Percentiles rank a stretch among this genome's conserved stretches.
These are phyloP conservation scores for Drosophila grimshawi DNA, from an alignment of 1,140 invertebrate species.

Conservation along the genomic window DNA sequence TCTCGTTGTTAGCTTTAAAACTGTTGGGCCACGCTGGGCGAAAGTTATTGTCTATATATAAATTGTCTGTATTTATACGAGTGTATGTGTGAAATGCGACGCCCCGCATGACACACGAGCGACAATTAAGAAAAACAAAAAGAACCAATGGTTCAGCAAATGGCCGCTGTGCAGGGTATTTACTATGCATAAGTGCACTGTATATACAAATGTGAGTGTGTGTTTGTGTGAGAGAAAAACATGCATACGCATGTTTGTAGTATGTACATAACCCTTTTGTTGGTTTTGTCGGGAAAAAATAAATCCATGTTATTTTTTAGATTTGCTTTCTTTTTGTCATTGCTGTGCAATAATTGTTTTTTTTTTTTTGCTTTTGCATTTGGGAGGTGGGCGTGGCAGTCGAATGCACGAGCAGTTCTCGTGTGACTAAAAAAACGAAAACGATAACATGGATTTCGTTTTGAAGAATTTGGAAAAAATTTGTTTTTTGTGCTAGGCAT, in stretches of 20 bases:
- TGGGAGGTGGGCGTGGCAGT: constrained; percentile 32
- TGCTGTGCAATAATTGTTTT: constrained; percentile 3
- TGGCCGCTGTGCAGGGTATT: constrained; percentile 23
- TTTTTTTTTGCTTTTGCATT: not conserved
- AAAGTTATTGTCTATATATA: constrained; percentile 46
- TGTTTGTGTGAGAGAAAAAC: constrained; percentile 13
- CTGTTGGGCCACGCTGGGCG: constrained; percentile 43
- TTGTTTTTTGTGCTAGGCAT: constrained; percentile 19
- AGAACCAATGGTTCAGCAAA: constrained; percentile 7
- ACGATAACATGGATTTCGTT: constrained; percentile 26
- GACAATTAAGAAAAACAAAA: constrained; percentile 14
- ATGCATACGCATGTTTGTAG: constrained; percentile 9
- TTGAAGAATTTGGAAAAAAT: constrained; percentile 34
- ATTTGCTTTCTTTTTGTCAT: constrained; percentile 6
- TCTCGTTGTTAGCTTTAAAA: constrained; percentile 7
- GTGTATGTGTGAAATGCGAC: constrained; percentile 23
- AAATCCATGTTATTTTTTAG: constrained; percentile 17
- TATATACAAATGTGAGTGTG: not conserved
- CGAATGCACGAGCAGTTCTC: not conserved
- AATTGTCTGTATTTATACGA: constrained; percentile 13
- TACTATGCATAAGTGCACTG: constrained; percentile 25
- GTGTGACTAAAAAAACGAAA: constrained; percentile 38
- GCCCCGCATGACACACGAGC: constrained; percentile 37
- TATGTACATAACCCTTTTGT: not conserved
- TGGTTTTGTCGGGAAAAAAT: constrained; percentile 6